Percentiles rank a stretch among this genome's conserved stretches.
These are phyloP conservation scores for rat (Rattus norvegicus) DNA, from an alignment of 2,113 vertebrate genomes.

Conservation along the genomic window DNA sequence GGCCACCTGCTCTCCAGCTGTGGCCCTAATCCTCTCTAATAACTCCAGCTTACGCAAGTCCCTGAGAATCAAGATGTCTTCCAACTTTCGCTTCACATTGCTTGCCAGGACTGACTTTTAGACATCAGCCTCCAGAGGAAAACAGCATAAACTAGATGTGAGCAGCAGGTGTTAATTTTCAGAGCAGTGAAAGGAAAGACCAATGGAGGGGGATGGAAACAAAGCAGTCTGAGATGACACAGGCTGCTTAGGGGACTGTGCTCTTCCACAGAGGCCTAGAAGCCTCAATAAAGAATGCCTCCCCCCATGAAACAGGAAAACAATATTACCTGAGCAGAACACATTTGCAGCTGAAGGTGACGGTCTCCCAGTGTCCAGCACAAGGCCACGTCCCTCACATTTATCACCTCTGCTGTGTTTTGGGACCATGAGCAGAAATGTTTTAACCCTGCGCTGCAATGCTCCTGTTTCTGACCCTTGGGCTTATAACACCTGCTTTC, in stretches of 20 bases:
- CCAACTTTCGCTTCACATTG: slow-evolving; percentile 77
- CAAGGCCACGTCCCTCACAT: neutral
- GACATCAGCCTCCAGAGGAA: slow-evolving; percentile 70
- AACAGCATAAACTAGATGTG: slow-evolving; percentile 59
- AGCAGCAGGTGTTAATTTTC: slow-evolving; percentile 74
- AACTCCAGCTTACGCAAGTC: slow-evolving; percentile 78
- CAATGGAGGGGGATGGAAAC: neutral
- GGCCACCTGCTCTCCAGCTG: slow-evolving; percentile 89
- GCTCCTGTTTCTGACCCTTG: neutral
- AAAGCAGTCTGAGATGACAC: neutral
- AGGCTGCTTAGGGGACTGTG: neutral
- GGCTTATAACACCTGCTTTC: neutral
- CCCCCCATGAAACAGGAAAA: neutral
- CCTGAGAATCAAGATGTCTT: slow-evolving; percentile 78
- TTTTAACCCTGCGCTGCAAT: neutral
- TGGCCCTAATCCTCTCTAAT: slow-evolving; percentile 83
- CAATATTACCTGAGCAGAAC: neutral
- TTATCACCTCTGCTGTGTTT: neutral
- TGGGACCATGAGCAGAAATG: neutral
- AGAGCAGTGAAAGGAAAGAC: slow-evolving; percentile 25
- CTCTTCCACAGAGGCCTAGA: neutral
- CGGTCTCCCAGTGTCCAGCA: neutral
- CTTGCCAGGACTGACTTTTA: slow-evolving; percentile 75
- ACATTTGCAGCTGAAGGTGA: neutral
- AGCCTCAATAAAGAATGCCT: neutral